These are phyloP conservation scores for Peribatodes rhomboidaria DNA, from an alignment of 2,888 invertebrate species.

Conservation along the genomic window DNA sequence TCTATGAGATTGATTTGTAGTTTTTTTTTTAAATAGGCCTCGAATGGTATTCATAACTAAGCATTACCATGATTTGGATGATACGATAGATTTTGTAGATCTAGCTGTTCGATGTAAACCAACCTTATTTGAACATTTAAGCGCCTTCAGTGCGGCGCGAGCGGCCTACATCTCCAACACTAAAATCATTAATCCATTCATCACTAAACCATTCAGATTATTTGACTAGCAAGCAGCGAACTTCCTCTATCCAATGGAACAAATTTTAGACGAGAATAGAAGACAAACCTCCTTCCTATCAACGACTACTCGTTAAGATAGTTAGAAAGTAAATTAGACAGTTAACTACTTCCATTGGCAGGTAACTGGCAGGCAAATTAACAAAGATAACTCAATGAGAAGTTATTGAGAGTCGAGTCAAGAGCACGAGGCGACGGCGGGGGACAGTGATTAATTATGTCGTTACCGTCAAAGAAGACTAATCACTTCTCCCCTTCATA, in stretches of 20 bases:
- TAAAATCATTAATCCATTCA: no score
- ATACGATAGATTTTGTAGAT: no score
- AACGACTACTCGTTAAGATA: slow-evolving; percentile 4
- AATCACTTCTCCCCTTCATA: slow-evolving; percentile 5
- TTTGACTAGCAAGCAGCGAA: background rate
- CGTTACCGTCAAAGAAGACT: slow-evolving; percentile 27
- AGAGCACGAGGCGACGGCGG: slow-evolving; percentile 7
- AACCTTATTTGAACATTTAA: no score
- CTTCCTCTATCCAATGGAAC: background rate
- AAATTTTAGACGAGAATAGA: background rate
- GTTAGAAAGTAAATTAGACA: slow-evolving; percentile 10
- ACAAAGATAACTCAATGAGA: slow-evolving; percentile 19
- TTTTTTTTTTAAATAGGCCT: no score
- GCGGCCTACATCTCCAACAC: no score
- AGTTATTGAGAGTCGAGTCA: slow-evolving; percentile 23
- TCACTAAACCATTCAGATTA: no score
- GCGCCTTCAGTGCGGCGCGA: no score
- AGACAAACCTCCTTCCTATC: background rate
- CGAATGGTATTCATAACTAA: no score
- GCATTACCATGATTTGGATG: no score
- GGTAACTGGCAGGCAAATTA: slow-evolving; percentile 22
- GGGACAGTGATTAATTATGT: slow-evolving; percentile 24
- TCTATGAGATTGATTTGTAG: no score
- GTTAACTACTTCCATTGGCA: slow-evolving; percentile 15
- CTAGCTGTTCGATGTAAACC: no score